Evolutionary conservation across 2,113 vertebrate genomes (phyloP).

Genomic region (Coturnix japonica): DNA sequence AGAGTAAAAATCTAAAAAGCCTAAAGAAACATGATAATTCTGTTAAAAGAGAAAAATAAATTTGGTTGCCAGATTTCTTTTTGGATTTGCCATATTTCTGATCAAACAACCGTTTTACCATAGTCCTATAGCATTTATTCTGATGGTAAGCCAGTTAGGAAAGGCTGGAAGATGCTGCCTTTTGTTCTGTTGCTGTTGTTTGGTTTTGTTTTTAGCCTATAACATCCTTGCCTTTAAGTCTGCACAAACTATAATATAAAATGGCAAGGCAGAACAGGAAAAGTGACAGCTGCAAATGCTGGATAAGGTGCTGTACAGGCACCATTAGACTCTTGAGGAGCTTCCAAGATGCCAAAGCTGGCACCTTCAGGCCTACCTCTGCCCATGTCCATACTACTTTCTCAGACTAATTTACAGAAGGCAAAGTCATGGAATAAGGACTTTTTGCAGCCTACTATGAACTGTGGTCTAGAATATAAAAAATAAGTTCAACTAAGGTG

Average conservation of each 20-base stretch:
- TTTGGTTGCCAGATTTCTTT: background rate
- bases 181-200: background rate
- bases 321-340: background rate
- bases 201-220: background rate
- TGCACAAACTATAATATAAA: background rate
- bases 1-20: background rate
- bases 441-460: background rate
- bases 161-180: background rate
- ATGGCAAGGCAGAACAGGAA: background rate
- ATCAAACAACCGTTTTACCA: slow-evolving; percentile 5
- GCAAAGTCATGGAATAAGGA: background rate
- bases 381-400: background rate
- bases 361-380: background rate
- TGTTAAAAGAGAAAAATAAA: background rate
- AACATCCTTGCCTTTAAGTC: background rate
- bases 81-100: background rate
- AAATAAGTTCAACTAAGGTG: background rate
- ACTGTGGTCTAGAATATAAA: background rate
- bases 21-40: background rate
- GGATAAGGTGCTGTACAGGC: background rate
- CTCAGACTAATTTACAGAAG: slow-evolving; percentile 8
- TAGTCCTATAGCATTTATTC: background rate
- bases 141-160: background rate
- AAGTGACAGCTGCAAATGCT: background rate
- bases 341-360: background rate